Evolutionary conservation across 2,888 invertebrate species (phyloP).

Genomic region (Yponomeuta cagnagella): DNA sequence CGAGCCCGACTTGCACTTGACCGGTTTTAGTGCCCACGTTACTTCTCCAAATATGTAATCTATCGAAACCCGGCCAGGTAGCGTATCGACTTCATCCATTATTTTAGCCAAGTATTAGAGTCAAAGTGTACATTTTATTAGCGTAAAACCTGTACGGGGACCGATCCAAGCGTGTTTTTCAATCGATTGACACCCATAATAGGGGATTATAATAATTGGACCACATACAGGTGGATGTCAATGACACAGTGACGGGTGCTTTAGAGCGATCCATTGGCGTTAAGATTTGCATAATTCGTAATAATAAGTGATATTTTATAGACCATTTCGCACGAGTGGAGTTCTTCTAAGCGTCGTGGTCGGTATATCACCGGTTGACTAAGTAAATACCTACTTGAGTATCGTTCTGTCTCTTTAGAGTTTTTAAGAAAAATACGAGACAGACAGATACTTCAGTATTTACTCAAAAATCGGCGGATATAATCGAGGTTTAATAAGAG

Average conservation of each 20-base stretch:
- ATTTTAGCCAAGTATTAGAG: background rate
- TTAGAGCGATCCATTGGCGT: background rate
- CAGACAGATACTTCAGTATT: too few species aligned
- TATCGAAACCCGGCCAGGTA: too few species aligned
- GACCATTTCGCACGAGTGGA: background rate
- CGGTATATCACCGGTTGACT: too few species aligned
- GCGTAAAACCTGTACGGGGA: background rate
- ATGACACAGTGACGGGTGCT: constrained; percentile 9
- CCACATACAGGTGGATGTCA: constrained; percentile 7
- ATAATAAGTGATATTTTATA: background rate
- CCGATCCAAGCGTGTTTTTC: background rate
- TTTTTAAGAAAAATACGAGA: too few species aligned
- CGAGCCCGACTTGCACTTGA: too few species aligned
- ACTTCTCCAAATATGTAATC: too few species aligned
- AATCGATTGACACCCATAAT: constrained; percentile 6
- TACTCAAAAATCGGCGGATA: too few species aligned
- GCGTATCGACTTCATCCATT: background rate
- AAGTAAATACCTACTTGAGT: too few species aligned
- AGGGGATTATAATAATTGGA: constrained; percentile 3
- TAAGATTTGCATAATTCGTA: constrained; percentile 7
- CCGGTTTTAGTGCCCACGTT: too few species aligned
- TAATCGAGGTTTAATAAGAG: too few species aligned
- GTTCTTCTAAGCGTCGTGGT: background rate
- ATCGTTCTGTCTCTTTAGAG: too few species aligned
- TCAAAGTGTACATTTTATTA: constrained; percentile 4